Conservation (phyloP, 2,113 vertebrate genomes). For the Pterocles burchelli region DNA sequence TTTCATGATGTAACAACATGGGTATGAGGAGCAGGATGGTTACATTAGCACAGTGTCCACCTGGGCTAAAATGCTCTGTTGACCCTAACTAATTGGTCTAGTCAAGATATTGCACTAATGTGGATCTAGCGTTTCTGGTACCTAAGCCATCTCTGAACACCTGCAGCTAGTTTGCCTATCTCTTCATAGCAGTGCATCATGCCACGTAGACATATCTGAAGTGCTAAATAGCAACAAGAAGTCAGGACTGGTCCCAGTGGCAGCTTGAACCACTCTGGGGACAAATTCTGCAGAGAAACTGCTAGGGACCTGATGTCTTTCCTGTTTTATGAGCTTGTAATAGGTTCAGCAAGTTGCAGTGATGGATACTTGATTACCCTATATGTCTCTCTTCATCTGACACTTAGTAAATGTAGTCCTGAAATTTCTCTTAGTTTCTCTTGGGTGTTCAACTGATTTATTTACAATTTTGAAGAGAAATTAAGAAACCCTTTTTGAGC, state of each 20-base stretch:
- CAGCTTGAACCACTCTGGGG: background rate
- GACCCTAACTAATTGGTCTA: background rate
- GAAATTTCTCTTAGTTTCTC: background rate
- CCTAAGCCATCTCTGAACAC: background rate
- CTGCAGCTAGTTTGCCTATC: background rate
- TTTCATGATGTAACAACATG: background rate
- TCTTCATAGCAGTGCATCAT: background rate
- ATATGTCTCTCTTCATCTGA: background rate
- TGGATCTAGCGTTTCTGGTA: background rate
- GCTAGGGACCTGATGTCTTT: background rate
- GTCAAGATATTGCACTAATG: background rate
- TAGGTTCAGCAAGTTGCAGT: background rate
- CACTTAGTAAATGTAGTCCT: background rate
- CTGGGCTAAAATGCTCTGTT: background rate
- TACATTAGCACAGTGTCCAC: background rate
- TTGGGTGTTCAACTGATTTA: background rate
- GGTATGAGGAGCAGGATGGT: background rate
- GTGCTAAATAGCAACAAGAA: background rate
- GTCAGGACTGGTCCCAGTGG: accelerated
- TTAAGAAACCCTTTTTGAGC: background rate
- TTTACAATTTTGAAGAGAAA: constrained; percentile 43
- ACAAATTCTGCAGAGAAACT: background rate
- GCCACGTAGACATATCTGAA: background rate
- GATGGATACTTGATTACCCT: background rate
- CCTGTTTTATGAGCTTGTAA: background rate